Conservation (phyloP, 2,888 invertebrate species). For the Cryptus armator region DNA sequence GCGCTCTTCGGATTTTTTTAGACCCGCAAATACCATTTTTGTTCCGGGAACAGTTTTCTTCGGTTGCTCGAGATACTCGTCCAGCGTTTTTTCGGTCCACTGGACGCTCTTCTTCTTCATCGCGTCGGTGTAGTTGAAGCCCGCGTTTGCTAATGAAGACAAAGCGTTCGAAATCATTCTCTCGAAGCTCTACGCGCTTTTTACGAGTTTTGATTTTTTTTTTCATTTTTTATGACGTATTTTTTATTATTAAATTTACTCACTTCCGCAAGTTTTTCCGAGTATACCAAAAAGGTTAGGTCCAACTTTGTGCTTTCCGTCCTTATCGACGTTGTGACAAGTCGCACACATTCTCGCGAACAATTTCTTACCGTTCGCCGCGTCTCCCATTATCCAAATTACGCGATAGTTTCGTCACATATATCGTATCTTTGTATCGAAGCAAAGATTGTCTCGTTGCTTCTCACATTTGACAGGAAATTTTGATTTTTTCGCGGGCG, state of each 20-base stretch:
- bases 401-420: slow-evolving; percentile 26
- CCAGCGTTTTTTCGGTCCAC: slow-evolving; percentile 89
- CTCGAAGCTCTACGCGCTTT: not conserved
- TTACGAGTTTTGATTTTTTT: slow-evolving; percentile 13
- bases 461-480: slow-evolving; percentile 50
- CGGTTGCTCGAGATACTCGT: slow-evolving; percentile 89
- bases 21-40: slow-evolving; percentile 91
- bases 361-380: slow-evolving; percentile 89
- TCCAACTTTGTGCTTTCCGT: slow-evolving; percentile 89
- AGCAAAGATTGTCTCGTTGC: slow-evolving; percentile 23
- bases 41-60: slow-evolving; percentile 92
- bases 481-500: slow-evolving; percentile 35
- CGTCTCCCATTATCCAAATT: slow-evolving; percentile 86
- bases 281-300: slow-evolving; percentile 90
- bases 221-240: not conserved
- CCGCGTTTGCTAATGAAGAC: slow-evolving; percentile 79
- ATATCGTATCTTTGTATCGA: slow-evolving; percentile 1
- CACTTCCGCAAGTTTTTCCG: slow-evolving; percentile 84
- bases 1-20: slow-evolving; percentile 89
- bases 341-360: slow-evolving; percentile 89
- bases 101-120: slow-evolving; percentile 89
- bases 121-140: slow-evolving; percentile 88
- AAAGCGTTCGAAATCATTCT: not conserved
- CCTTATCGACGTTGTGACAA: slow-evolving; percentile 89
- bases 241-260: slow-evolving; percentile 54